phyloP scores from a whole-genome alignment of 1,140 invertebrate species.

The Atta cephalotes region DNA sequence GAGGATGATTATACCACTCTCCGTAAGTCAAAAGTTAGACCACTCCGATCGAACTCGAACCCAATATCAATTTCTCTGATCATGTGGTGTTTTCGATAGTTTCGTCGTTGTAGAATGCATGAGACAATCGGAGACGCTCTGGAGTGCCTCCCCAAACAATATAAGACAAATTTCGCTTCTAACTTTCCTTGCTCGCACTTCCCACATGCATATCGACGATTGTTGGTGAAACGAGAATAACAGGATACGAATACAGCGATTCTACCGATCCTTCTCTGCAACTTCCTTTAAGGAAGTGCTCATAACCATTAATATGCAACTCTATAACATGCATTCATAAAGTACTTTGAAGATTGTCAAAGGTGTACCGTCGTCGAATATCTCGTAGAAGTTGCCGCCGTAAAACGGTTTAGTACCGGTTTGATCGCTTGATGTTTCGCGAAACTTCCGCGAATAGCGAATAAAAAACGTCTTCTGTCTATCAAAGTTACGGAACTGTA shows the following conservation, averaged over 20 bases:
- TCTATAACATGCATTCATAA: slow-evolving; percentile 32
- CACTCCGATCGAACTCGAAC: slow-evolving; percentile 67
- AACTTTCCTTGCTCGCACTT: slow-evolving; percentile 62
- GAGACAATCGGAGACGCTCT: slow-evolving; percentile 72
- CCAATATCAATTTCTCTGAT: slow-evolving; percentile 80
- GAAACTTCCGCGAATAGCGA: slow-evolving; percentile 49
- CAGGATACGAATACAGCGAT: not conserved
- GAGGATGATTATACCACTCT: slow-evolving; percentile 76
- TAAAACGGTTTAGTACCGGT: slow-evolving; percentile 19
- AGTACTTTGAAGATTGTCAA: slow-evolving; percentile 26
- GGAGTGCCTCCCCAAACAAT: slow-evolving; percentile 51
- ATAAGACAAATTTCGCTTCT: slow-evolving; percentile 66
- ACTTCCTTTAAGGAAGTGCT: slow-evolving; percentile 51
- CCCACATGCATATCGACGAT: not conserved
- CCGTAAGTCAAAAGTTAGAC: slow-evolving; percentile 70
- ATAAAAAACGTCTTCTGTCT: slow-evolving; percentile 51
- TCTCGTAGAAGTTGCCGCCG: slow-evolving; percentile 19
- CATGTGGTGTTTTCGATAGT: slow-evolving; percentile 70
- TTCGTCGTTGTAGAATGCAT: slow-evolving; percentile 74
- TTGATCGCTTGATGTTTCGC: slow-evolving; percentile 29
- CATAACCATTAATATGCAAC: slow-evolving; percentile 66
- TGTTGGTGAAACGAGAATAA: not conserved
- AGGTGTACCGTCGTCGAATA: slow-evolving; percentile 27
- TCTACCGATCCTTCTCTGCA: not conserved
- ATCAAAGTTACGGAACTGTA: slow-evolving; percentile 40